Conservation (phyloP, 2,888 invertebrate species). For the Theretra japonica region DNA sequence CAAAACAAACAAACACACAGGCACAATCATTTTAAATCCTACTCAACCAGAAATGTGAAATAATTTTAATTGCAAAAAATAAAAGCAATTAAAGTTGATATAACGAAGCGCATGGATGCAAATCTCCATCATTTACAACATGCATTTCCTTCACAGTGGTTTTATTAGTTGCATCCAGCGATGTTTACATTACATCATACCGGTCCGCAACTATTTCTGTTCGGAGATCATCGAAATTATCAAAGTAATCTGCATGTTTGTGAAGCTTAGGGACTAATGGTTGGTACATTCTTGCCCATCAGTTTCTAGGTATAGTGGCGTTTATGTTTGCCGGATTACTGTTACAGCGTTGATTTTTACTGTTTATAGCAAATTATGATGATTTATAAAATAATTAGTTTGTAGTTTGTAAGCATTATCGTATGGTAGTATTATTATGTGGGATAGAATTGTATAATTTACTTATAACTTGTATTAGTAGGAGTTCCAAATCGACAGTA, state of each 20-base stretch:
- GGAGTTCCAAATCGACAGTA: no score
- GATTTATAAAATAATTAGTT: no score
- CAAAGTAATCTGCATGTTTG: constrained; percentile 31
- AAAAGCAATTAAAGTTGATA: constrained; percentile 20
- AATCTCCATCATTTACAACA: constrained; percentile 74
- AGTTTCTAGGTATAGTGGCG: background rate
- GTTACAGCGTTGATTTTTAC: background rate
- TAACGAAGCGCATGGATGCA: constrained; percentile 58
- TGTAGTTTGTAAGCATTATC: no score
- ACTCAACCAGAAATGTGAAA: background rate
- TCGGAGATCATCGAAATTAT: constrained; percentile 29
- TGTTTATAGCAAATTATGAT: no score
- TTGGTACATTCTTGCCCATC: constrained; percentile 32
- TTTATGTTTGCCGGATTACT: background rate
- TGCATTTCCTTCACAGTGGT: constrained; percentile 69
- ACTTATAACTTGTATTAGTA: no score
- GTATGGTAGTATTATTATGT: no score
- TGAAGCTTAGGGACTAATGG: constrained; percentile 40
- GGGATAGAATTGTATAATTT: no score
- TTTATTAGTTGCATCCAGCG: constrained; percentile 43
- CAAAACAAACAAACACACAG: background rate
- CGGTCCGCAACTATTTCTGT: constrained; percentile 32
- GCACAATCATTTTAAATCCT: background rate
- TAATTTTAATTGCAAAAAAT: constrained; percentile 36
- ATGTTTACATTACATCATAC: constrained; percentile 49